phyloP scores from a whole-genome alignment of 2,797 vertebrate species.

The Peromyscus aztecus region DNA sequence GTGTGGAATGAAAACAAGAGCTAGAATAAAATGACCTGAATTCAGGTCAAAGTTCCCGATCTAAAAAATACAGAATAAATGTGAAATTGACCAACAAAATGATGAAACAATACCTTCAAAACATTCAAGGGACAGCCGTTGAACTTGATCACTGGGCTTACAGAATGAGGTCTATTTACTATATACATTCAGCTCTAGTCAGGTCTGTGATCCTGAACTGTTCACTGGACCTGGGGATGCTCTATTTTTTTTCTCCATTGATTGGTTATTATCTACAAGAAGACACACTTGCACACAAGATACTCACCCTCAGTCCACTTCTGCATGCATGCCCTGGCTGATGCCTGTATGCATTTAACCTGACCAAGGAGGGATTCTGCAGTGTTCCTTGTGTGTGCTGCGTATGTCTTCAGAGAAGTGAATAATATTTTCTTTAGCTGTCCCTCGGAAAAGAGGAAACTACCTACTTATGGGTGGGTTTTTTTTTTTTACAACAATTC shows the following conservation, averaged over 20 bases:
- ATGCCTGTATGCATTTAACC: neutral
- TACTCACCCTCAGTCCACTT: neutral
- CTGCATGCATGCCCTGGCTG: neutral
- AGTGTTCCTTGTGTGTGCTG: too few species aligned
- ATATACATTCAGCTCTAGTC: neutral
- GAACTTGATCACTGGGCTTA: neutral
- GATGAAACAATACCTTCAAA: slow-evolving; percentile 68
- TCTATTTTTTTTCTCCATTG: neutral
- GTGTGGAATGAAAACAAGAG: neutral
- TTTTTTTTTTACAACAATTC: neutral
- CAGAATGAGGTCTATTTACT: slow-evolving; percentile 48
- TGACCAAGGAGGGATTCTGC: neutral
- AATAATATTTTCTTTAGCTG: slow-evolving; percentile 10
- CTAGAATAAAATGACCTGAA: neutral
- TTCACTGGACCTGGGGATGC: neutral
- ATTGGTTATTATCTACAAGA: neutral
- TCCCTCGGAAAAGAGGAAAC: neutral
- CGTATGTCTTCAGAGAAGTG: neutral
- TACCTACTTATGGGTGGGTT: slow-evolving; percentile 1
- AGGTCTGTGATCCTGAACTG: neutral
- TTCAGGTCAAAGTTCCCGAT: neutral
- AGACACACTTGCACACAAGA: neutral
- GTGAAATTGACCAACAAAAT: slow-evolving; percentile 66
- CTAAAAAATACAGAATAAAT: slow-evolving; percentile 36
- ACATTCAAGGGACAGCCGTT: slow-evolving; percentile 76